phyloP scores from a whole-genome alignment of 1,140 invertebrate genomes.

The Polypedilum vanderplanki region DNA sequence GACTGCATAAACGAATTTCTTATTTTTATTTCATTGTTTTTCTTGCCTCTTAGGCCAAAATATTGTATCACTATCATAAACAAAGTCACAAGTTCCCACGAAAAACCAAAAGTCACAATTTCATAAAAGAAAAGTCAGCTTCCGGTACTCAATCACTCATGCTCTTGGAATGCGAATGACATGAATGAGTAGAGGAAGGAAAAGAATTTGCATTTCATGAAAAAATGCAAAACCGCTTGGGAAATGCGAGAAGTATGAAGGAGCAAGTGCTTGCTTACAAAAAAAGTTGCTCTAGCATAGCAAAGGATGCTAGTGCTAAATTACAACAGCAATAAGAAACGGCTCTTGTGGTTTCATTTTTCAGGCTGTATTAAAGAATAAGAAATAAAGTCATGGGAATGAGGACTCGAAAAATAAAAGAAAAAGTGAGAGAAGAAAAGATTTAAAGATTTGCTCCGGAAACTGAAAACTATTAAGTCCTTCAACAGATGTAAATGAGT shows the following conservation, averaged over 20 bases:
- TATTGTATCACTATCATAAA: too few species aligned
- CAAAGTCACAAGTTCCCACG: too few species aligned
- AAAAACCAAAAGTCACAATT: too few species aligned
- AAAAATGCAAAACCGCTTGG: constrained; percentile 9
- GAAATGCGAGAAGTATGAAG: not conserved
- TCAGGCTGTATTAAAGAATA: not conserved
- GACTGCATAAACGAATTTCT: too few species aligned
- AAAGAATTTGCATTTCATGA: constrained; percentile 2
- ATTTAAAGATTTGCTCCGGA: constrained; percentile 11
- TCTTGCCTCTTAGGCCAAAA: too few species aligned
- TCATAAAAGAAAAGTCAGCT: not conserved
- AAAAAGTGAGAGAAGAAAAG: not conserved
- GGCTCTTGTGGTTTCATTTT: constrained; percentile 11
- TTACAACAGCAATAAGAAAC: not conserved
- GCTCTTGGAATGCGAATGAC: too few species aligned
- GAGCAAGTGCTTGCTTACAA: not conserved
- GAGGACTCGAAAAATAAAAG: not conserved
- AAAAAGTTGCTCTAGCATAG: too few species aligned
- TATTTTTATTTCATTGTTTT: too few species aligned
- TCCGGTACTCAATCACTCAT: not conserved
- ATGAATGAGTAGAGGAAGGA: not conserved
- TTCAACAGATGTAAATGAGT: constrained; percentile 6
- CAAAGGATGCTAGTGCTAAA: too few species aligned
- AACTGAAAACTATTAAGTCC: constrained; percentile 12
- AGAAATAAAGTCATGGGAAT: not conserved